phyloP scores from a whole-genome alignment of 2,797 vertebrate genomes.

The Malurus leucopterus region DNA sequence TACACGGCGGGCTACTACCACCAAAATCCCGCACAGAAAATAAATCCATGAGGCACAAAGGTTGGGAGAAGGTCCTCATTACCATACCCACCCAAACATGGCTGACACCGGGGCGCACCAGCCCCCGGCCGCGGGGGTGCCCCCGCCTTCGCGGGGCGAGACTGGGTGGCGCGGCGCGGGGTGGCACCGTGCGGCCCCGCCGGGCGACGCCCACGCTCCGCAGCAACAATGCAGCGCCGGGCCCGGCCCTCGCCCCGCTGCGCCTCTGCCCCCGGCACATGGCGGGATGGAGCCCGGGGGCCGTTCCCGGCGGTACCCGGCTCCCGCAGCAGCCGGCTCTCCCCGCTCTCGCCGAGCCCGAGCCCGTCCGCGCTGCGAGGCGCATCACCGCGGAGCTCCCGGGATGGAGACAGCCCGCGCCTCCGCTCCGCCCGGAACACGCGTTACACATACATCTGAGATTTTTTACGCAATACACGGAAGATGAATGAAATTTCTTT shows the following conservation, averaged over 20 bases:
- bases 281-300: background rate
- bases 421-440: background rate
- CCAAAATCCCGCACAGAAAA: background rate
- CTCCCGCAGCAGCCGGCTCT: too few relatives aligned
- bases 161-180: background rate
- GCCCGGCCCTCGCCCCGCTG: background rate
- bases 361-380: background rate
- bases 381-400: background rate
- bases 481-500: background rate
- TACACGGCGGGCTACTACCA: background rate
- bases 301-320: background rate
- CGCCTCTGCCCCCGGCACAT: background rate
- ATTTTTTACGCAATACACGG: background rate
- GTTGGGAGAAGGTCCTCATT: constrained; percentile 22
- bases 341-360: background rate
- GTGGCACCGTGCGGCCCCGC: background rate
- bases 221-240: background rate
- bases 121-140: background rate
- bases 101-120: background rate
- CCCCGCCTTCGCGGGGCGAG: background rate
- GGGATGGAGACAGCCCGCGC: background rate
- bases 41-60: background rate
- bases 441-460: background rate
- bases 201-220: background rate
- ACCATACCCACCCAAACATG: constrained; percentile 32